Evolutionary conservation across 1,140 invertebrate species (phyloP), one percentile per base, ranked within the genome.

Genomic region (Tachypleus tridentatus): DNA sequence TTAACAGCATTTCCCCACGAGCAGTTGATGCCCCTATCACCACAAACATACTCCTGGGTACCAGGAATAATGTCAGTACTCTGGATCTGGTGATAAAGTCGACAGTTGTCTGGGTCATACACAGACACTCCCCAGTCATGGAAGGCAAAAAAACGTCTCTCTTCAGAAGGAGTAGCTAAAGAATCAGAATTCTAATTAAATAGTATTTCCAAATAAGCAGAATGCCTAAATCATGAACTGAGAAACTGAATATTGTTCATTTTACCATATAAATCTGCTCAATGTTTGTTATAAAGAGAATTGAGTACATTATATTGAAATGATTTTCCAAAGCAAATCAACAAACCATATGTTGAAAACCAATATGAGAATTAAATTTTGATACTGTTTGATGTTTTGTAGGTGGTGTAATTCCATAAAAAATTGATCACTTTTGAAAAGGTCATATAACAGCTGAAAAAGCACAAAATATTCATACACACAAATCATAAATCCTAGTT

Each of bases 61-160:
- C 86, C 86, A 0, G 85, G 85, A 70, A 87, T 86, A 68, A 87
- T 85, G 73, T 87, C 85, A n/a, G 84, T 85, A 7, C 83, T 83
- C 73, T 83, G 81, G 63, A 89, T 87, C 71, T 86, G 83, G 74
- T 88, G 86, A 70, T 85, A 82, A 4, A 87, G 79, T 10, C 85
- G 79, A 74, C 87, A 90, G 57, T 84, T 81, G n/a, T 82, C 81
- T 3, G 87, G 86, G 62, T 88, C 85, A 75, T 88, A 88, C 3
- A 87, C 82, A 3, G 85, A 86, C 69, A 88, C 84, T 7, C 87
- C 87, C 79, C 83, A 83, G 70, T 87, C 84, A 76, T 89, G 86
- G 73, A 89, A 89, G 4, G 86, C 84, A 68, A 88, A 85, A 73
- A 89, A 88, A 66, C 84, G 79, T 52, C 82, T 76, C 69, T 86